Percentiles rank a stretch among this genome's conserved stretches.
Evolutionary conservation across 30 jellyfish, hydroid and myxozoan genomes (phyloP).

Genomic region (Hydractinia symbiolongicarpus): DNA sequence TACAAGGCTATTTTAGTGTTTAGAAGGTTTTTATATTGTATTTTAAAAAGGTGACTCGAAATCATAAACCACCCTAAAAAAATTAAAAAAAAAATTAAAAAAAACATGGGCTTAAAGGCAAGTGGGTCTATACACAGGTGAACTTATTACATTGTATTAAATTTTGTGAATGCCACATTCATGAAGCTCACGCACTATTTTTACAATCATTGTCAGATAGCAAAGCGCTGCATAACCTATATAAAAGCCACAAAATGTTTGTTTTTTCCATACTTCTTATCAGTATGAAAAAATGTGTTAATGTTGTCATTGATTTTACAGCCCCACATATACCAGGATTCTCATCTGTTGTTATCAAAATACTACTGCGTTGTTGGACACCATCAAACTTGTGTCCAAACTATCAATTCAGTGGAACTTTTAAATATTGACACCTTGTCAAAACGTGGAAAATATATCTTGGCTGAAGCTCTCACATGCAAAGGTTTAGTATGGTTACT

Average conservation of each 20-base stretch:
- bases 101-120: too few relatives aligned
- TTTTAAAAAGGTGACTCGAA: too few relatives aligned
- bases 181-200: too few relatives aligned
- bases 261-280: too few relatives aligned
- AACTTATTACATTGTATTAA: too few relatives aligned
- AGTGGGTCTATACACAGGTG: too few relatives aligned
- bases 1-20: neutral
- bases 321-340: slow-evolving; percentile 38
- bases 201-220: too few relatives aligned
- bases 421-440: slow-evolving; percentile 33
- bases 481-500: slow-evolving; percentile 47
- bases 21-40: neutral
- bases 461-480: slow-evolving; percentile 51
- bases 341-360: slow-evolving; percentile 43
- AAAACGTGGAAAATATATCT: slow-evolving; percentile 36
- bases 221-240: too few relatives aligned
- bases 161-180: too few relatives aligned
- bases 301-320: slow-evolving; percentile 4
- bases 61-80: too few relatives aligned
- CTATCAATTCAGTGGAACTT: slow-evolving; percentile 13
- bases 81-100: too few relatives aligned
- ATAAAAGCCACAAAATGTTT: too few relatives aligned
- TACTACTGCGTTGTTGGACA: slow-evolving; percentile 32
- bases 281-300: neutral
- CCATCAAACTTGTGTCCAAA: slow-evolving; percentile 15